Percentiles rank a stretch among this genome's conserved stretches.
These are phyloP conservation scores for Exaiptasia diaphana DNA, from an alignment of 64 coral and sea anemone species.

Conservation along the genomic window DNA sequence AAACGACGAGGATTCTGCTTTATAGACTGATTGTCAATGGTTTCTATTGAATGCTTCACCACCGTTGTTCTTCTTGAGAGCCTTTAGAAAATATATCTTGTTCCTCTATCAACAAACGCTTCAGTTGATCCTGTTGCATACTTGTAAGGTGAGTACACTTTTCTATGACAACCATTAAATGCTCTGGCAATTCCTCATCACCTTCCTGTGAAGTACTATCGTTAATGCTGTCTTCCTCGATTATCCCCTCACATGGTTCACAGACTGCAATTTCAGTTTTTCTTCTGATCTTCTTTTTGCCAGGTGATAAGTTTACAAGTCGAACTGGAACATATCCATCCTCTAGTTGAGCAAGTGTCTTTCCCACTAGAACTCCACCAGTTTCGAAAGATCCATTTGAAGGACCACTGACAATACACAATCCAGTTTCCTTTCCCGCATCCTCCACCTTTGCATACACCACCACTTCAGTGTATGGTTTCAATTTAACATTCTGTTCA, in stretches of 20 bases:
- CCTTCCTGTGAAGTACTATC: too few relatives aligned
- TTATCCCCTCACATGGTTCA: conserved; percentile 23
- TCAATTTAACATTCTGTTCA: background rate
- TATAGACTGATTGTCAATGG: background rate
- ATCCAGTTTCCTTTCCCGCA: background rate
- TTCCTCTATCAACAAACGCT: background rate
- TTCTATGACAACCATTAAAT: background rate
- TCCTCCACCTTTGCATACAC: background rate
- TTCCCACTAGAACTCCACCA: conserved; percentile 4
- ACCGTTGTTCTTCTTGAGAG: background rate
- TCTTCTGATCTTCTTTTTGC: background rate
- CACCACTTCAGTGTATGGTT: background rate
- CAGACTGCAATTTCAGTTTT: conserved; percentile 28
- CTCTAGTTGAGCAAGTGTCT: conserved; percentile 17
- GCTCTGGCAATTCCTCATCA: background rate
- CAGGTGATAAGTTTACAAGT: conserved; percentile 16
- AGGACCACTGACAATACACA: background rate
- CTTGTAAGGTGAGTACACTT: background rate
- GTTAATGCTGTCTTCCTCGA: too few relatives aligned
- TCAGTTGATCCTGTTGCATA: background rate
- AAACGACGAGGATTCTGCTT: background rate
- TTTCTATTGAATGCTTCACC: conserved; percentile 23
- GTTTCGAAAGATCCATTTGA: background rate
- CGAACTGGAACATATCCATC: conserved; percentile 7
- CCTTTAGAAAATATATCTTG: background rate